Percentiles rank a stretch among this genome's conserved stretches.
Conservation (phyloP, 2,888 invertebrate genomes). For the Drosophila acutilabella region DNA sequence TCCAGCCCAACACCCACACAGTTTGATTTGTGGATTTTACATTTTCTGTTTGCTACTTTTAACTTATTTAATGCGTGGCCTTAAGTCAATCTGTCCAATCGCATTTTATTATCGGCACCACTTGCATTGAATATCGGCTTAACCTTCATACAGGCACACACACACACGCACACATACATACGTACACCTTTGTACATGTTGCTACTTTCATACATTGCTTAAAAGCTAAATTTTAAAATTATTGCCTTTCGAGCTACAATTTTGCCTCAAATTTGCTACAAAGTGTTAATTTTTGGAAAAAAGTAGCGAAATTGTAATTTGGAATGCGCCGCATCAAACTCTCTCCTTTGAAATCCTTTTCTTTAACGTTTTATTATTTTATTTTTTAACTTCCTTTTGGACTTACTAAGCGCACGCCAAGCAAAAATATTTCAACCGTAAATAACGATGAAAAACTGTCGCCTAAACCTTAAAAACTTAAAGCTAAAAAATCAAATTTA, state of each 20-base stretch:
- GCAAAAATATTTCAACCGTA: slow-evolving; percentile 8
- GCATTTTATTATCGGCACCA: slow-evolving; percentile 28
- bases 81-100: slow-evolving; percentile 40
- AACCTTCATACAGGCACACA: slow-evolving; percentile 1
- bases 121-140: slow-evolving; percentile 34
- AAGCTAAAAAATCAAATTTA: slow-evolving; percentile 27
- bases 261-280: background rate
- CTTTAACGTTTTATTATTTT: slow-evolving; percentile 22
- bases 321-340: slow-evolving; percentile 4
- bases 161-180: background rate
- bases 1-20: background rate
- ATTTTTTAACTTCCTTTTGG: slow-evolving; percentile 26
- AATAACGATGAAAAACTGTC: slow-evolving; percentile 29
- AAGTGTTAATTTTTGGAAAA: background rate
- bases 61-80: slow-evolving; percentile 50
- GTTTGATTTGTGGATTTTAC: slow-evolving; percentile 1
- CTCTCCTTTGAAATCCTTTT: slow-evolving; percentile 31
- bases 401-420: slow-evolving; percentile 51
- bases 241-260: background rate
- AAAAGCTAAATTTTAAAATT: background rate
- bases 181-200: background rate
- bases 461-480: slow-evolving; percentile 34
- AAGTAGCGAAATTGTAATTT: background rate
- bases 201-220: slow-evolving; percentile 22
- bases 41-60: slow-evolving; percentile 23